Evolutionary conservation across 2,888 invertebrate species (phyloP).

Genomic region (Pimpla rufipes): DNA sequence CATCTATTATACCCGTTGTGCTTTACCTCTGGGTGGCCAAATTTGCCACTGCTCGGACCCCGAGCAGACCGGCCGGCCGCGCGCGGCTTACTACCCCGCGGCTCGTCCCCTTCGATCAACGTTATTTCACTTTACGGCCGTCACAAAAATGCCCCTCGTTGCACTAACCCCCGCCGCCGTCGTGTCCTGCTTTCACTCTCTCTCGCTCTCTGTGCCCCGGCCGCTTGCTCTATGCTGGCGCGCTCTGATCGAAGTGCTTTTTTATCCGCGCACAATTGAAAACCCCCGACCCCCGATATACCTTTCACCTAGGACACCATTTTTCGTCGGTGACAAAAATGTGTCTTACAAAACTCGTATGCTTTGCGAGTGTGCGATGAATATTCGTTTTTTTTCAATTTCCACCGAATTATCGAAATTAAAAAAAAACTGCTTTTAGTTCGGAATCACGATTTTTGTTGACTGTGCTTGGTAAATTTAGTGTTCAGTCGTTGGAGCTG

Average conservation of each 20-base stretch:
- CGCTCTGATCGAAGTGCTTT: constrained; percentile 37
- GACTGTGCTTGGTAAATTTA: no score
- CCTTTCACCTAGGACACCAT: neutral
- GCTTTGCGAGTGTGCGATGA: no score
- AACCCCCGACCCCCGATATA: neutral
- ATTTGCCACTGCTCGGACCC: constrained; percentile 77
- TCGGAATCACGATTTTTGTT: no score
- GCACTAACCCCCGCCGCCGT: constrained; percentile 14
- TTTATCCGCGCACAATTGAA: constrained; percentile 41
- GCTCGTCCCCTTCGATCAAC: constrained; percentile 52
- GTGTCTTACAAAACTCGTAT: neutral
- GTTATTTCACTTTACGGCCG: constrained; percentile 52
- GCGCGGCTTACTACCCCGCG: constrained; percentile 35
- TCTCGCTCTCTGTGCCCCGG: no score
- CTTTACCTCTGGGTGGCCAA: constrained; percentile 83
- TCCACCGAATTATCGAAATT: no score
- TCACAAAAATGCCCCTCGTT: constrained; percentile 40
- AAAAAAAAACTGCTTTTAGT: no score
- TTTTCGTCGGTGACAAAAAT: constrained; percentile 17
- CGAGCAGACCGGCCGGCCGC: constrained; percentile 12
- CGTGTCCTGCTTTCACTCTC: no score
- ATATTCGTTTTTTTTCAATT: no score
- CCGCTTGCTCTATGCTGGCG: neutral
- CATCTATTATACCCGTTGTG: constrained; percentile 83
- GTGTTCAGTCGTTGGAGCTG: no score